These are phyloP conservation scores for Huso huso DNA, from an alignment of 2,797 vertebrate species.

Conservation along the genomic window DNA sequence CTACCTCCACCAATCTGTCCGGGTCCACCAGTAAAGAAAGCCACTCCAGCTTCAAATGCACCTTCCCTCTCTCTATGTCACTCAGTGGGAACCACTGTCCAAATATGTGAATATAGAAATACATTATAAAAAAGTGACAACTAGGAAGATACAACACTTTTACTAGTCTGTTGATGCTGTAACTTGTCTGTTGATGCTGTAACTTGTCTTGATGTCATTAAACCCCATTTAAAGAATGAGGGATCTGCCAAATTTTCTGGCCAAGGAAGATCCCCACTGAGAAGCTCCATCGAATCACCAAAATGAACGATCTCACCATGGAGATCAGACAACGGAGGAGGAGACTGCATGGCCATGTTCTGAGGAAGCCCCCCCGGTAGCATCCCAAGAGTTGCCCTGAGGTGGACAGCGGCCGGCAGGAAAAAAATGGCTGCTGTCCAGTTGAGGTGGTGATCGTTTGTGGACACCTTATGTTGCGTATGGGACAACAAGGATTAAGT, in stretches of 20 bases:
- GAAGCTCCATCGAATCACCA: no score
- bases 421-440: no score
- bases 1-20: constrained; percentile 64
- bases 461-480: no score
- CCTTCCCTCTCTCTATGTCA: constrained; percentile 54
- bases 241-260: neutral
- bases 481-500: no score
- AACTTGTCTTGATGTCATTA: neutral
- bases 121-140: constrained; percentile 7
- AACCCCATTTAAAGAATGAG: neutral
- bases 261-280: no score
- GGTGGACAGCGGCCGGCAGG: no score
- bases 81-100: constrained; percentile 81
- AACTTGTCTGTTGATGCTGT: neutral
- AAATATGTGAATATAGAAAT: constrained; percentile 9
- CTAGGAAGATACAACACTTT: neutral
- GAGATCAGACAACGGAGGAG: no score
- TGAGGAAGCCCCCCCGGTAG: no score
- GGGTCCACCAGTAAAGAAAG: constrained; percentile 64
- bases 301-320: no score
- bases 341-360: no score
- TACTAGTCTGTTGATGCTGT: neutral
- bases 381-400: no score
- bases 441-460: no score
- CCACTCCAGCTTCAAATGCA: constrained; percentile 86